Conservation (phyloP, 2,888 invertebrate species). For the Drosophila subsilvestris region DNA sequence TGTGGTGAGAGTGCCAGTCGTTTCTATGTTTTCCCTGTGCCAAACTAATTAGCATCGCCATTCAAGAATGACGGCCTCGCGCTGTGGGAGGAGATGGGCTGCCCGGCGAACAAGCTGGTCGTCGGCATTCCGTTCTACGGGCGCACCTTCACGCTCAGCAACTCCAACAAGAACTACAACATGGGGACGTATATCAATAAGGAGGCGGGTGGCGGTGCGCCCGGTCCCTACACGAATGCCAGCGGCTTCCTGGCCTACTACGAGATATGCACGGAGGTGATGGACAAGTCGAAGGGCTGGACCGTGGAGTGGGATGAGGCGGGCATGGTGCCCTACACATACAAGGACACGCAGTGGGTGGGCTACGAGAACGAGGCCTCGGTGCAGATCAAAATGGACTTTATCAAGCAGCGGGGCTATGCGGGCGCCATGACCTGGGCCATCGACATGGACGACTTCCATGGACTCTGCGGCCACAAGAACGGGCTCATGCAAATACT, state of each 20-base stretch:
- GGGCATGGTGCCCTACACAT: slow-evolving; percentile 93
- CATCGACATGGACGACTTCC: slow-evolving; percentile 94
- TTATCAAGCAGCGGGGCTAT: slow-evolving; percentile 92
- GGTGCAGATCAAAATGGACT: slow-evolving; percentile 95
- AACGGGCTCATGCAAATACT: slow-evolving; percentile 91
- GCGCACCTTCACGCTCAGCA: slow-evolving; percentile 92
- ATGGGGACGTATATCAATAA: slow-evolving; percentile 95
- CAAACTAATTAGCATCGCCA: slow-evolving; percentile 22
- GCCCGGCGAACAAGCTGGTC: slow-evolving; percentile 93
- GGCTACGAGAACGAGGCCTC: slow-evolving; percentile 90
- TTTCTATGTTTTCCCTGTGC: neutral
- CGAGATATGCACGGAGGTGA: slow-evolving; percentile 92
- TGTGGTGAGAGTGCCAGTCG: slow-evolving; percentile 87
- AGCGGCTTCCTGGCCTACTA: slow-evolving; percentile 95
- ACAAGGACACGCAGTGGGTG: slow-evolving; percentile 95
- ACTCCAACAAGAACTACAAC: slow-evolving; percentile 92
- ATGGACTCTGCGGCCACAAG: slow-evolving; percentile 91
- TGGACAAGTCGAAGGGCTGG: slow-evolving; percentile 90
- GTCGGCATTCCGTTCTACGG: slow-evolving; percentile 96
- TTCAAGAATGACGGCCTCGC: slow-evolving; percentile 92
- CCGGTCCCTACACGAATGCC: slow-evolving; percentile 94
- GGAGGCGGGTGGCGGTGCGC: slow-evolving; percentile 94
- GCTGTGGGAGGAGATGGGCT: slow-evolving; percentile 95
- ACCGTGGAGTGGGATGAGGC: slow-evolving; percentile 92
- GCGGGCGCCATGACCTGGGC: slow-evolving; percentile 97